Base-by-base conservation (phyloP, 2,888 invertebrate genomes). In the Agrochola circellaris region DNA sequence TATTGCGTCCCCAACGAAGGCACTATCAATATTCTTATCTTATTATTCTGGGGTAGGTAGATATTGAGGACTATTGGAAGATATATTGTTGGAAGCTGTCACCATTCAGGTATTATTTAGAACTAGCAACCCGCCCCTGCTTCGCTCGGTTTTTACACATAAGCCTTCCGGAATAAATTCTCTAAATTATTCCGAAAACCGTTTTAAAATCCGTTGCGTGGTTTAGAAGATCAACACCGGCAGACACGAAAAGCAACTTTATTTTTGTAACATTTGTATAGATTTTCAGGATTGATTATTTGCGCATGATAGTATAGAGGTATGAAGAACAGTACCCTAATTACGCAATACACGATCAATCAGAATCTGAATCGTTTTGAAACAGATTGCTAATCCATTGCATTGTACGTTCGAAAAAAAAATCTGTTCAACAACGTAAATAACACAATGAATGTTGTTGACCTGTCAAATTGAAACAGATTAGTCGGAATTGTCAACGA, bases 11-110 rank as follows among this genome's bases (percentile, higher is more conserved):
- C 58, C 13, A 13, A 48, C 23, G 69, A 62, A 64, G 26, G 60
- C 15, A 51, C 54, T 76, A 80, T 76, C 80, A 83, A 84, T 80
- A 83, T 80, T 68, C 79, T 71, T 64, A 83, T 83, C 84, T 73
- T 84, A 65, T 77, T 84, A 77, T 73, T 81, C 42, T 79, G 48
- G 51, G 56, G 60, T 69, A 56, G 62, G 62, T 60, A 68, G 67
- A 68, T 64, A 73, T 62, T 66, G 34, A 38, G 26, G 48, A 23
- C 11, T 23, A 56, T 68, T 45, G 48, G 30, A 23, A 3, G 4
- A 54, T 38, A 66, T 69, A 81, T 56, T 45, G 13, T 34, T 51
- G 34, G 42, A 58, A 58, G 20, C 45, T 26, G 67, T 60, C 30
- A 45, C 20, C 20, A 23, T 17, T 26, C 11, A 23, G 7, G n/a